Evolutionary conservation across 2,113 vertebrate species (phyloP).

Genomic region (Channa argus): DNA sequence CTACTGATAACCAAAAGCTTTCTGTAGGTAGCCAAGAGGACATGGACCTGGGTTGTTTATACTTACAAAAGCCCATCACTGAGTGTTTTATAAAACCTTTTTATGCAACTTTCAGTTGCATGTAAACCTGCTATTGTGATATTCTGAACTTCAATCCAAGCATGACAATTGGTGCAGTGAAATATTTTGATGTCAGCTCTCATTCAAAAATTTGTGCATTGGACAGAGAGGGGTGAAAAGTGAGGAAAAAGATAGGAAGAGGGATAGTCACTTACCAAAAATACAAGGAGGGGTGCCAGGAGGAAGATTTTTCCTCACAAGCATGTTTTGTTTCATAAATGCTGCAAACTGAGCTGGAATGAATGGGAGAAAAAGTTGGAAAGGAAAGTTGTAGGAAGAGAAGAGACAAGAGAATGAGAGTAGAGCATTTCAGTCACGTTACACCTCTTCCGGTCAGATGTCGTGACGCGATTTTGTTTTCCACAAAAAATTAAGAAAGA

Average conservation of each 20-base stretch:
- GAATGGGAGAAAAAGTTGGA: conserved; percentile 75
- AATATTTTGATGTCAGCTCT: background rate
- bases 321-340: conserved; percentile 99
- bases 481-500: too few relatives aligned
- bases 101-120: background rate
- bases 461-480: conserved; percentile 34
- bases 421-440: conserved; percentile 75
- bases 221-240: conserved; percentile 40
- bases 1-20: background rate
- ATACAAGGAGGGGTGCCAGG: conserved; percentile 95
- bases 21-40: background rate
- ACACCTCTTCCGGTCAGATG: conserved; percentile 57
- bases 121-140: background rate
- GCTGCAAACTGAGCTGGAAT: conserved; percentile 97
- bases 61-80: background rate
- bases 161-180: background rate
- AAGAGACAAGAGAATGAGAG: conserved; percentile 72
- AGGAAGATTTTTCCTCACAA: conserved; percentile 98
- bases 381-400: conserved; percentile 73
- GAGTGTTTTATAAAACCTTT: background rate
- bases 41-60: background rate
- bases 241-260: conserved; percentile 50
- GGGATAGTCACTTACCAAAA: conserved; percentile 92
- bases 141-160: background rate
- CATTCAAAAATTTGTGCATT: conserved; percentile 19